Percentiles rank a stretch among this genome's conserved stretches.
These are phyloP conservation scores for Cephalopterus ornatus DNA, from an alignment of 2,113 vertebrate species.

Conservation along the genomic window DNA sequence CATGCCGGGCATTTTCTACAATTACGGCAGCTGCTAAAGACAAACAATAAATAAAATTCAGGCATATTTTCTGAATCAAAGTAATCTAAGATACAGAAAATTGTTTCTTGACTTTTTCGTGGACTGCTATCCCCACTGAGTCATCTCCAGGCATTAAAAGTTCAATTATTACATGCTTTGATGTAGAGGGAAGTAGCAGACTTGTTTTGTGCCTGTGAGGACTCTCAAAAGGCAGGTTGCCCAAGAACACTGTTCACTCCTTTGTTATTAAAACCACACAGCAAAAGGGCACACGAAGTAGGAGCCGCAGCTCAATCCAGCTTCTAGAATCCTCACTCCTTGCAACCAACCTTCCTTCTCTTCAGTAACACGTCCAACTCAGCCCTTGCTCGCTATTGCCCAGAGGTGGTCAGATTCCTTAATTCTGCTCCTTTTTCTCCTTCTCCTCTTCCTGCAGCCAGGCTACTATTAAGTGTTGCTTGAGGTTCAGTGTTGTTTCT, in stretches of 20 bases:
- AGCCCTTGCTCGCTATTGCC: rapidly evolving
- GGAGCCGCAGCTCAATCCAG: neutral
- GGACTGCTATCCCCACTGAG: rapidly evolving
- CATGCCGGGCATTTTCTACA: neutral
- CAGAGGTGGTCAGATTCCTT: neutral
- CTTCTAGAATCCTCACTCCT: neutral
- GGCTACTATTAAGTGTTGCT: neutral
- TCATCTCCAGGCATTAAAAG: neutral
- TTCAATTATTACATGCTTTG: neutral
- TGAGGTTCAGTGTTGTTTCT: neutral
- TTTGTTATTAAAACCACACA: neutral
- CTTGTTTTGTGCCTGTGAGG: neutral
- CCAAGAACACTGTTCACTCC: neutral
- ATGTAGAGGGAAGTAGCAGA: neutral
- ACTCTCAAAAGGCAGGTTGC: neutral
- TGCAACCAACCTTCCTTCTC: neutral
- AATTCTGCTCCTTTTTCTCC: neutral
- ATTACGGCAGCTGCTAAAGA: neutral
- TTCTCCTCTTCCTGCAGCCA: neutral
- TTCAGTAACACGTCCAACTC: neutral
- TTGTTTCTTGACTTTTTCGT: neutral
- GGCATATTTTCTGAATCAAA: neutral
- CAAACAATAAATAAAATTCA: neutral
- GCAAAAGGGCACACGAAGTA: neutral
- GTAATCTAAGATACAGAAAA: neutral